Base-by-base conservation (phyloP, 2,797 vertebrate species). In the Spondyliosoma cantharus region DNA sequence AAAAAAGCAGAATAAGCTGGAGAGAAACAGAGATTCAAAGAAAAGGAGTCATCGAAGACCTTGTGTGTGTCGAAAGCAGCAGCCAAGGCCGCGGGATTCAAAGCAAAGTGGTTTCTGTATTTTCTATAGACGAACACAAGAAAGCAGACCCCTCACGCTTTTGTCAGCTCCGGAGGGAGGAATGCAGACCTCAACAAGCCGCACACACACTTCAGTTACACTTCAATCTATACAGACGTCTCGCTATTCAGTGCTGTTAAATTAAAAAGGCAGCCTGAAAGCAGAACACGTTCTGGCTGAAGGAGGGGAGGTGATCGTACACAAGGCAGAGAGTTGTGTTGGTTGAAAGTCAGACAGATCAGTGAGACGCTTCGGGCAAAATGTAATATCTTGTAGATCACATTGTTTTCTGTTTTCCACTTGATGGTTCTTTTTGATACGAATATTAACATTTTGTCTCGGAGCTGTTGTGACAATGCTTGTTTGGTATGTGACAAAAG, bases 31-130 rank as follows among this genome's bases (percentile, higher is more conserved):
- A 16, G 4, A 27, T 62, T 69, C 22, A 15, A n/a, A 53, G 32
- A 76, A 62, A 12, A 59, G 20, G 74, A 70, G 45, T 68, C 19
- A 25, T 1, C 76, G 42, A 25, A 82, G 77, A 45, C 27, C 43
- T 49, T 43, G 43, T 65, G 49, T 48, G 27, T 16, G 45, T 81
- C 49, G 76, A 64, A 76, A 73, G 73, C 74, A 57, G 64, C 46
- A 78, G 82, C 49, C 87, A 90, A 89, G 88, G 90, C 80, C 79
- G 61, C 25, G 20, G 25, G 32, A 17, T 67, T 83, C 46, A 86
- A 82, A 56, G 76, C 77, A 67, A 49, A 79, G 62, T 2, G 37
- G 13, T 53, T 74, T 72, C 63, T 73, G 45, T 62, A 22, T 59
- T 77, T 85, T 80, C 73, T 75, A 74, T 66, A 78, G 80, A 76